Conservation (phyloP, 1,140 invertebrate species). For the Caerostris darwini region DNA sequence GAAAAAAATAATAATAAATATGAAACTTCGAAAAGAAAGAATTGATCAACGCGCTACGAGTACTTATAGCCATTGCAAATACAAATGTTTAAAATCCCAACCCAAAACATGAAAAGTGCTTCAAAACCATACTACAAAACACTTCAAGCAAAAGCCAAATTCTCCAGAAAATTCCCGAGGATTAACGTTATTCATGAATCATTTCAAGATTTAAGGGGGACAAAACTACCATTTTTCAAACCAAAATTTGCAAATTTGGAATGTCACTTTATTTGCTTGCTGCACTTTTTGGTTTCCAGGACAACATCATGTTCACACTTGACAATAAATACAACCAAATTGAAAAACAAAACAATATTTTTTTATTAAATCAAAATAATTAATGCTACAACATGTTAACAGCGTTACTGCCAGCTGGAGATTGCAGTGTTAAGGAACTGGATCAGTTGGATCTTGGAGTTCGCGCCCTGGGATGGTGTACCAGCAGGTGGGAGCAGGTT, state of each 20-base stretch:
- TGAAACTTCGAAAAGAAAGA: no score
- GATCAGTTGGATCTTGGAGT: conserved; percentile 69
- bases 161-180: no score
- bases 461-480: conserved; percentile 51
- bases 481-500: conserved; percentile 53
- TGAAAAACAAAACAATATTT: conserved; percentile 75
- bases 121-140: no score
- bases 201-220: not conserved
- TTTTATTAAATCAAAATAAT: conserved; percentile 61
- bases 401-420: conserved; percentile 54
- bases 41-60: no score
- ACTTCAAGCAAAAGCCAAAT: no score
- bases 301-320: not conserved
- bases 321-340: not conserved
- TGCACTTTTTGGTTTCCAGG: not conserved
- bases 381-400: conserved; percentile 15
- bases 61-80: no score
- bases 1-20: not conserved
- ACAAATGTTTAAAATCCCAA: no score
- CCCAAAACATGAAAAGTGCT: no score
- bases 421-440: conserved; percentile 71
- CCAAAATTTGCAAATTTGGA: not conserved
- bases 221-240: not conserved
- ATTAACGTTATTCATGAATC: not conserved
- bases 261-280: not conserved